Evolutionary conservation across 2,797 vertebrate genomes (phyloP).

Genomic region (Galagoides demidoff): DNA sequence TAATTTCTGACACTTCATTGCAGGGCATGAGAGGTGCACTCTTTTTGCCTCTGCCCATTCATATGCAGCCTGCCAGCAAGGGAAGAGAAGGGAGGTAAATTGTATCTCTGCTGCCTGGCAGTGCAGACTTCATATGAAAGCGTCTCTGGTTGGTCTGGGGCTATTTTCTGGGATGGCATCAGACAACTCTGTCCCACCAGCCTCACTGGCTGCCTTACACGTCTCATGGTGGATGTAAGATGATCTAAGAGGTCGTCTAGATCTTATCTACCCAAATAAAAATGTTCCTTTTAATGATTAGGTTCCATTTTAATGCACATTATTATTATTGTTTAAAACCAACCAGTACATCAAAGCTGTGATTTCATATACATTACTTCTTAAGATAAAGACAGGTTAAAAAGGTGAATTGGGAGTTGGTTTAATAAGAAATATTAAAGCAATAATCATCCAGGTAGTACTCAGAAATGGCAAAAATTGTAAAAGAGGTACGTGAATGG

Average conservation of each 20-base stretch:
- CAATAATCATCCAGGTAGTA: background rate
- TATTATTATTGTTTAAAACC: no score
- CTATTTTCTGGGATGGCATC: background rate
- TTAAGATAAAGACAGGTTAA: background rate
- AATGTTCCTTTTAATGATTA: background rate
- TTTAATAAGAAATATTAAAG: background rate
- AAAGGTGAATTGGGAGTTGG: background rate
- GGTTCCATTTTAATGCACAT: background rate
- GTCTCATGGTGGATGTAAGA: background rate
- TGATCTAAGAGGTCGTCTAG: background rate
- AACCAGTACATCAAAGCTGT: background rate
- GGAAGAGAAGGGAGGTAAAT: background rate
- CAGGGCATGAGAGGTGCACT: background rate
- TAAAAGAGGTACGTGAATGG: background rate
- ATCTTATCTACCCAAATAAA: background rate
- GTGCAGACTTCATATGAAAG: background rate
- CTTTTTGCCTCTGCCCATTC: background rate
- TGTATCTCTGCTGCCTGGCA: background rate
- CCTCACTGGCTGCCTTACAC: background rate
- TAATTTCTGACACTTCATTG: constrained; percentile 5
- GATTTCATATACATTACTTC: background rate
- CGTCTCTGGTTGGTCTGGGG: background rate
- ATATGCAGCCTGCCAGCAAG: background rate
- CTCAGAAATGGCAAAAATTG: background rate
- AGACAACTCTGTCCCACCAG: background rate